Conservation (phyloP, 2,797 vertebrate species). For the Glossophaga mutica region DNA sequence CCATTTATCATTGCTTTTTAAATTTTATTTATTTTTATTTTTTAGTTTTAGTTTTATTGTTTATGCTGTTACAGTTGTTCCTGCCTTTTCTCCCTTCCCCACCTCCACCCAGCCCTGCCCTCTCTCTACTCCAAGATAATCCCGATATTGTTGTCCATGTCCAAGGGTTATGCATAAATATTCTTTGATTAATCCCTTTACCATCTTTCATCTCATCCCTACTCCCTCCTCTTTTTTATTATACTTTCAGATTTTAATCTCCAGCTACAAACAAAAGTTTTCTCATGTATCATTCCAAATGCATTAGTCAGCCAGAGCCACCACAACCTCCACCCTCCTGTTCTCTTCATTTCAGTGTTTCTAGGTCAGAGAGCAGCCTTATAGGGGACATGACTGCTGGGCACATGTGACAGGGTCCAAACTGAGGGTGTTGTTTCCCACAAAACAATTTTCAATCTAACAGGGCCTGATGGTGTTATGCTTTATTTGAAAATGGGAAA, state of each 20-base stretch:
- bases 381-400: accelerated
- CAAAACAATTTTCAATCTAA: neutral
- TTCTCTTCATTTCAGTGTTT: no score
- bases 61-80: neutral
- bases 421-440: accelerated
- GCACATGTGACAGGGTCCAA: accelerated
- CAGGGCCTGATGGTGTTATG: accelerated
- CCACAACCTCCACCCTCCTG: accelerated
- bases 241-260: neutral
- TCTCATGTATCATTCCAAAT: neutral
- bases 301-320: accelerated
- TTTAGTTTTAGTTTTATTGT: neutral
- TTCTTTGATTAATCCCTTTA: neutral
- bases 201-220: neutral
- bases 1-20: no score
- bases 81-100: neutral
- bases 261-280: neutral
- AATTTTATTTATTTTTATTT: neutral
- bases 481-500: neutral
- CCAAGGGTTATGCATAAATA: neutral
- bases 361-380: neutral
- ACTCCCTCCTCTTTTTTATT: neutral
- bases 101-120: neutral
- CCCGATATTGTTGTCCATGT: neutral
- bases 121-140: neutral